These are phyloP conservation scores for Spodoptera picta DNA, from an alignment of 2,888 invertebrate genomes.

Conservation along the genomic window DNA sequence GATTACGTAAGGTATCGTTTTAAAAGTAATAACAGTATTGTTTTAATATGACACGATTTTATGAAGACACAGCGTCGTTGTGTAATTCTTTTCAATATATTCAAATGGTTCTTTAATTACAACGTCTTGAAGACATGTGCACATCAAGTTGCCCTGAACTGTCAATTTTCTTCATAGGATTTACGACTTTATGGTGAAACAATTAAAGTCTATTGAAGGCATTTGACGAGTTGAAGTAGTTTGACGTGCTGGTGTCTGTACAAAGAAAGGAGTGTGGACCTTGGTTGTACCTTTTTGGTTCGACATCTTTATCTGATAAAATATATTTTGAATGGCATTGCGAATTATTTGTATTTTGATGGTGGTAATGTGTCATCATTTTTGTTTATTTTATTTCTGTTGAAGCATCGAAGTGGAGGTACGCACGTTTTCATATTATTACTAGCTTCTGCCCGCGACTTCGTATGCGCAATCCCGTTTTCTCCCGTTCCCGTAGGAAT, in stretches of 20 bases:
- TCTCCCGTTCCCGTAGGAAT: no score
- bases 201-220: no score
- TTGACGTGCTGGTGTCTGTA: not conserved
- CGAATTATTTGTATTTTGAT: not conserved
- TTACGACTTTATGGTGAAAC: no score
- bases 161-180: no score
- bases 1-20: constrained; percentile 30
- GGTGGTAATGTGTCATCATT: not conserved
- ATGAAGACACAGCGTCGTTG: constrained; percentile 34
- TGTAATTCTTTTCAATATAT: constrained; percentile 46
- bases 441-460: no score
- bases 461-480: no score
- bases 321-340: constrained; percentile 9
- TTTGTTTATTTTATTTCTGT: not conserved
- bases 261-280: constrained; percentile 40
- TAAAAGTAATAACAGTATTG: constrained; percentile 51
- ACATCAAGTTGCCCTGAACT: no score
- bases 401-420: not conserved
- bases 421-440: no score
- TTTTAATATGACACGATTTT: constrained; percentile 47
- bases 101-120: constrained; percentile 53
- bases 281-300: constrained; percentile 29
- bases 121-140: constrained; percentile 9
- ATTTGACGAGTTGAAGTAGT: no score
- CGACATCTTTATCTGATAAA: constrained; percentile 25